A percentile compares a stretch with the other conserved stretches of the same genome.
phyloP scores from a whole-genome alignment of 2,888 invertebrate genomes.

The Erpobdella octoculata region DNA sequence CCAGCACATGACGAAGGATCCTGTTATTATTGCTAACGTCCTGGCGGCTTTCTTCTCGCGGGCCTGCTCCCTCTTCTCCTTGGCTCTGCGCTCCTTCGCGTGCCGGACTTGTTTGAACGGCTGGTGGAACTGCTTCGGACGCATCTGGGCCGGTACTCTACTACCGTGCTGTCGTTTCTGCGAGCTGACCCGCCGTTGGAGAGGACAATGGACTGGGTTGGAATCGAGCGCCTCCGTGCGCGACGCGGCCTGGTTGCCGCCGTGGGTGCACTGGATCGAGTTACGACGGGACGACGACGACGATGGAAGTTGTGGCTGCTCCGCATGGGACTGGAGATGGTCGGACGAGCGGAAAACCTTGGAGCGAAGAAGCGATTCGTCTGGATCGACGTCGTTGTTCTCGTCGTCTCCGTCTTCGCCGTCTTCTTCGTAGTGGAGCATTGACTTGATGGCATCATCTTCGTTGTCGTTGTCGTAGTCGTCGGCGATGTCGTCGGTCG shows the following conservation, averaged over 20 bases:
- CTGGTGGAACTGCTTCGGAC: neutral
- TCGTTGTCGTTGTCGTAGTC: neutral
- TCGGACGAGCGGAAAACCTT: neutral
- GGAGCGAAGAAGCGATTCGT: neutral
- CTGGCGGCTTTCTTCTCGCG: constrained; percentile 51
- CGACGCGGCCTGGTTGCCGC: too few relatives aligned
- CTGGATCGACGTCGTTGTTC: constrained; percentile 4
- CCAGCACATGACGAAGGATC: constrained; percentile 85
- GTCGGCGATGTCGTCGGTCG: neutral
- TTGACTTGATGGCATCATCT: neutral
- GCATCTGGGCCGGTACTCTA: neutral
- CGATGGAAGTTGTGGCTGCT: neutral
- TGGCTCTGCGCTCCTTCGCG: constrained; percentile 51
- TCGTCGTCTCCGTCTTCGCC: constrained; percentile 38
- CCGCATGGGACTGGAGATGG: neutral
- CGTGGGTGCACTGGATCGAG: constrained; percentile 1
- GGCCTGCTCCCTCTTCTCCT: constrained; percentile 49
- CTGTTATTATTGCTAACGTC: constrained; percentile 66
- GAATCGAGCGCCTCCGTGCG: too few relatives aligned
- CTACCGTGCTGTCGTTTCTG: neutral
- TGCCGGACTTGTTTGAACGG: constrained; percentile 39
- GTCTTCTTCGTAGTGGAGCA: constrained; percentile 36
- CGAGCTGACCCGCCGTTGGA: neutral
- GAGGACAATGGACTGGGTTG: neutral
- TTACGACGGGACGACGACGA: neutral